Evolutionary conservation across 2,113 vertebrate genomes (phyloP).

Genomic region (Acanthochromis polyacanthus): DNA sequence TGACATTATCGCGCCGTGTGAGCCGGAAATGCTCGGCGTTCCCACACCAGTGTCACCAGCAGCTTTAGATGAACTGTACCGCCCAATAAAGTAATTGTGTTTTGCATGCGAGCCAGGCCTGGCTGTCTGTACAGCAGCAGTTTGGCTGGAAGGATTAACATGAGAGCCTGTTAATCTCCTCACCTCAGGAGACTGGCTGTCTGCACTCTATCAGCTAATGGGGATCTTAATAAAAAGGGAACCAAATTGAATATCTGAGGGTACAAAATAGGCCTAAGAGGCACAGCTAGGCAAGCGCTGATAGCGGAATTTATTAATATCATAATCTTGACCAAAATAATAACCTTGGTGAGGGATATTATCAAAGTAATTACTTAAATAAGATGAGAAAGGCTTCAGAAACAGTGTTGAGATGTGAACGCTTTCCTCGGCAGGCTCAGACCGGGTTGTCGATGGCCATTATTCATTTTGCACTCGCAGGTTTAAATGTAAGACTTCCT

Average conservation of each 20-base stretch:
- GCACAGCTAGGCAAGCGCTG: constrained; percentile 43
- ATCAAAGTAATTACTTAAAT: constrained; percentile 56
- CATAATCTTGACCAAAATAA: constrained; percentile 63
- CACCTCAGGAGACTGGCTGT: constrained; percentile 72
- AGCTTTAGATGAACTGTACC: constrained; percentile 38
- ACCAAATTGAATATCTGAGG: constrained; percentile 75
- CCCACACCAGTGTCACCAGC: constrained; percentile 30
- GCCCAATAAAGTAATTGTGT: constrained; percentile 39
- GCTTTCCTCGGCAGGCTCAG: constrained; percentile 2
- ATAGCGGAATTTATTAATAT: constrained; percentile 44
- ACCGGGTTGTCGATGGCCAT: constrained; percentile 1
- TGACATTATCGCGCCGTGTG: constrained; percentile 51
- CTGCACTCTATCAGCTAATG: constrained; percentile 71
- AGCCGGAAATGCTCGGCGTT: constrained; percentile 26
- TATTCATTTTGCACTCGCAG: not conserved
- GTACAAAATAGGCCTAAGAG: constrained; percentile 48
- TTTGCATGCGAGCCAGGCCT: constrained; percentile 28
- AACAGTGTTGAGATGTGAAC: constrained; percentile 24
- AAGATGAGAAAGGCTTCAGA: constrained; percentile 50
- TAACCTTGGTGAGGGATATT: constrained; percentile 60
- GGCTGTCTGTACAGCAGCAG: constrained; percentile 54
- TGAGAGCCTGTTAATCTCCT: constrained; percentile 73
- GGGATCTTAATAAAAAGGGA: constrained; percentile 75
- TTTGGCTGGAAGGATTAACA: constrained; percentile 68
- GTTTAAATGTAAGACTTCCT: not conserved